Base-by-base conservation (phyloP, 2,888 invertebrate genomes). In the Chironomus riparius region DNA sequence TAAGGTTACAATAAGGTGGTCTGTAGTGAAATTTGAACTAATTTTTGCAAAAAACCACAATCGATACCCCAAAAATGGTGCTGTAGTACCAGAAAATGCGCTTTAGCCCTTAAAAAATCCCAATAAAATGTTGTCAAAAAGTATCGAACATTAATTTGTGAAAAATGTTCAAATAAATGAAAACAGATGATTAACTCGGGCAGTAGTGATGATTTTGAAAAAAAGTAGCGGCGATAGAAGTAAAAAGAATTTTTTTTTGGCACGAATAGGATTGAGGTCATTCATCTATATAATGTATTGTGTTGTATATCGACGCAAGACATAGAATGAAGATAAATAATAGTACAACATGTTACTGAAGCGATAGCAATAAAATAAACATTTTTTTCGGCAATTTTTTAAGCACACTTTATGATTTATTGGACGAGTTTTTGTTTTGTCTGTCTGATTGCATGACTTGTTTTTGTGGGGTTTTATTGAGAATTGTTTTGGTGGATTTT, bases 151-250 rank as follows among this genome's bases (percentile, higher is more conserved):
- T 10, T 38, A 38, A 10, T 38, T 38, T 38, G 38, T 38, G 38
- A 38, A 38, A 38, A 38, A 38, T 38, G 38, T 38, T 38, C 7
- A 38, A 38, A 38, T 38, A 38, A 24, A 18, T 47, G 62, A 47
- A 73, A 73, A 74, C 74, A 74, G 74, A 74, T 74, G 74, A 74
- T 74, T 74, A 47, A 18, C 22, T 15, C 73, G 65, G 65, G 13
- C 65, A 65, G 65, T 24, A 24, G 65, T 65, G 65, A 21, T 22
- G n/a, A 65, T 12, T 24, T 65, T 21, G 65, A 21, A 65, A 18
- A 22, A 13, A 50, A 13, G 13, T 1, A 13, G 48, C 12, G 13
- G 4, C n/a, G 47, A 48, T n/a, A 48, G 50, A 62, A n/a, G 15
- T n/a, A n/a, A 56, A 56, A 65, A 3, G 65, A 21, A 24, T n/a